Conservation (phyloP, 2,888 invertebrate species). For the Drosophila buzzatii region DNA sequence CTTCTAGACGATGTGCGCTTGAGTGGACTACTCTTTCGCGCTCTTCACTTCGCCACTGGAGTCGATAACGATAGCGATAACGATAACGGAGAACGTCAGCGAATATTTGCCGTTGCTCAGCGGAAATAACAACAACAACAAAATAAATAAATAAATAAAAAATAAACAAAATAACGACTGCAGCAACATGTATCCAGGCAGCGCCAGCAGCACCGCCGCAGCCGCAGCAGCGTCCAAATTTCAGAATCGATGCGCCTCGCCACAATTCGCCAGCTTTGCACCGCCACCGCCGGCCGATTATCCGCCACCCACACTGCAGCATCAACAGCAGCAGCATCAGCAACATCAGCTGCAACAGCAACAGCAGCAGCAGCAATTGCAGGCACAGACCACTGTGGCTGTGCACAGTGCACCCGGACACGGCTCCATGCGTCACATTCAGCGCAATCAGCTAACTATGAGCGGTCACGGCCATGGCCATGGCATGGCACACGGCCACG, state of each 20-base stretch:
- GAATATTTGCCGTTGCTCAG: not conserved
- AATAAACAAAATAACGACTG: not conserved
- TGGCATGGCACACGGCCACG: slow-evolving; percentile 34
- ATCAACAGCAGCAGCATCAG: slow-evolving; percentile 10
- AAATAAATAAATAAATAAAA: not conserved
- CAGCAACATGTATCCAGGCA: slow-evolving; percentile 81
- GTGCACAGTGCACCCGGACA: slow-evolving; percentile 56
- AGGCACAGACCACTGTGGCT: slow-evolving; percentile 56
- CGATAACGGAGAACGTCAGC: slow-evolving; percentile 4
- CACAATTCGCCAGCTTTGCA: slow-evolving; percentile 90
- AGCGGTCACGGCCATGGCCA: slow-evolving; percentile 52
- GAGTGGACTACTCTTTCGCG: slow-evolving; percentile 12
- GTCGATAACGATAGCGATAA: slow-evolving; percentile 11
- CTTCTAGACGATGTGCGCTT: slow-evolving; percentile 63
- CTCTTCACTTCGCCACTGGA: slow-evolving; percentile 2
- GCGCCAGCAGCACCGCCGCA: slow-evolving; percentile 57
- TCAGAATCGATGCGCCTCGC: slow-evolving; percentile 84
- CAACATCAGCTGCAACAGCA: slow-evolving; percentile 3
- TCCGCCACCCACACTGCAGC: slow-evolving; percentile 85
- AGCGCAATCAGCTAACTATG: slow-evolving; percentile 58
- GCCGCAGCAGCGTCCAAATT: slow-evolving; percentile 76
- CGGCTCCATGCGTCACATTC: slow-evolving; percentile 54
- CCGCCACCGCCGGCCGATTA: slow-evolving; percentile 89
- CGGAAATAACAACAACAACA: not conserved
- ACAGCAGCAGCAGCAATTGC: slow-evolving; percentile 45